phyloP scores from a whole-genome alignment of 2,797 vertebrate species.

The Naso thynnoides region DNA sequence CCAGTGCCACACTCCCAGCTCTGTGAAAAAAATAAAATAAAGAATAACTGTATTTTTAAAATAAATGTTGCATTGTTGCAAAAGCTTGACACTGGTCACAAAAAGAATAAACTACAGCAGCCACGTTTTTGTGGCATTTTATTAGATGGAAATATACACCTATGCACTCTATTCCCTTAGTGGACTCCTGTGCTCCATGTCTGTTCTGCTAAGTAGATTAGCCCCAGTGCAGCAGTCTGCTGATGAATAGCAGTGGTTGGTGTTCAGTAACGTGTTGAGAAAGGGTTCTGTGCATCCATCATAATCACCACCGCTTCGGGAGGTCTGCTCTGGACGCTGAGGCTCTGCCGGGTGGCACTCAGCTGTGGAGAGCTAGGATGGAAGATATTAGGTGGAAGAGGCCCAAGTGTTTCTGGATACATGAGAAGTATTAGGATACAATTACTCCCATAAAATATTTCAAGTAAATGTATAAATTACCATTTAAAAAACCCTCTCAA shows the following conservation, averaged over 20 bases:
- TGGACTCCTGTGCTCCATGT: conserved; percentile 26
- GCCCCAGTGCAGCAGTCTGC: conserved; percentile 21
- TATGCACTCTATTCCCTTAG: conserved; percentile 27
- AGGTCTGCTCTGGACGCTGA: conserved; percentile 55
- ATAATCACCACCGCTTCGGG: conserved; percentile 39
- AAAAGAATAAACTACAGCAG: conserved; percentile 12
- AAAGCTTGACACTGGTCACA: background rate
- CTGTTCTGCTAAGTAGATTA: conserved; percentile 55
- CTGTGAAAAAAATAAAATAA: background rate
- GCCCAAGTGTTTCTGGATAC: no score
- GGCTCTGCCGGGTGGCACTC: conserved; percentile 24
- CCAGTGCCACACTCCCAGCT: background rate
- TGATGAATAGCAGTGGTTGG: conserved; percentile 72
- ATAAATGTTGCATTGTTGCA: no score
- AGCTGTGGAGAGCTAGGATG: background rate
- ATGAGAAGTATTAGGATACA: no score
- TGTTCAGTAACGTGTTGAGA: conserved; percentile 51
- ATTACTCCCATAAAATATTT: no score
- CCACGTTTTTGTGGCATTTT: conserved; percentile 23
- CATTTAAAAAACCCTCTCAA: no score
- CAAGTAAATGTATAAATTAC: no score
- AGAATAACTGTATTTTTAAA: background rate
- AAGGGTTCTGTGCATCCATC: conserved; percentile 52
- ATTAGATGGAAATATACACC: conserved; percentile 42
- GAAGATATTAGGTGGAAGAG: no score